A percentile compares a stretch with the other conserved stretches of the same genome.
Evolutionary conservation across 1,140 invertebrate species (phyloP).

Genomic region (Homalodisca vitripennis): DNA sequence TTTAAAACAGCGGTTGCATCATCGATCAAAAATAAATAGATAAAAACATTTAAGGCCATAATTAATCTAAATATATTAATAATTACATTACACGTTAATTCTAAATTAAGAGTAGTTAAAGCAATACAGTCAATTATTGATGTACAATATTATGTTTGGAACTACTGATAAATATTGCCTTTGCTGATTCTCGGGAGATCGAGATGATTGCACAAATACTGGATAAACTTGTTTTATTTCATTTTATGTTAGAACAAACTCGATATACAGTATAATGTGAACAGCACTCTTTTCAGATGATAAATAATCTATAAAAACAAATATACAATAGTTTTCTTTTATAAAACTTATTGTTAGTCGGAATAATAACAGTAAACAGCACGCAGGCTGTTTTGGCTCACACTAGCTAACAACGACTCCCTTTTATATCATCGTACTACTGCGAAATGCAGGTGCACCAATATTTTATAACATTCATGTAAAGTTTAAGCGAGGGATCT

Average conservation of each 20-base stretch:
- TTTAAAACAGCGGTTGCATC: constrained; percentile 12
- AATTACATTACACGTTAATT: constrained; percentile 14
- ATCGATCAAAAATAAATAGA: constrained; percentile 1
- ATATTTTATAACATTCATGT: not conserved
- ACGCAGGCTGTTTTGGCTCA: not conserved
- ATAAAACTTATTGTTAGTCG: too few species aligned
- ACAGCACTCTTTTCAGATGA: too few species aligned
- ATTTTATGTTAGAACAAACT: too few species aligned
- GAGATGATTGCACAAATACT: not conserved
- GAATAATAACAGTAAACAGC: not conserved
- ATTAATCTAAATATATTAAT: constrained; percentile 25
- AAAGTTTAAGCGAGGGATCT: not conserved
- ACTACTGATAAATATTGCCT: constrained; percentile 14
- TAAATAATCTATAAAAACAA: too few species aligned
- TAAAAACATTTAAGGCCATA: constrained; percentile 23
- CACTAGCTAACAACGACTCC: not conserved
- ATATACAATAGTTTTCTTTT: too few species aligned
- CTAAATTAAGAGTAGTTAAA: constrained; percentile 20
- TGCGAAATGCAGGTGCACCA: not conserved
- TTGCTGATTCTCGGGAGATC: not conserved
- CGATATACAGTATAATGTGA: too few species aligned
- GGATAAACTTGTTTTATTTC: not conserved
- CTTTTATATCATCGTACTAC: too few species aligned
- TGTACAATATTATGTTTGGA: not conserved
- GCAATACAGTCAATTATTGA: constrained; percentile 15